Evolutionary conservation across 2,113 vertebrate genomes (phyloP).

Genomic region (Elanoides forficatus): DNA sequence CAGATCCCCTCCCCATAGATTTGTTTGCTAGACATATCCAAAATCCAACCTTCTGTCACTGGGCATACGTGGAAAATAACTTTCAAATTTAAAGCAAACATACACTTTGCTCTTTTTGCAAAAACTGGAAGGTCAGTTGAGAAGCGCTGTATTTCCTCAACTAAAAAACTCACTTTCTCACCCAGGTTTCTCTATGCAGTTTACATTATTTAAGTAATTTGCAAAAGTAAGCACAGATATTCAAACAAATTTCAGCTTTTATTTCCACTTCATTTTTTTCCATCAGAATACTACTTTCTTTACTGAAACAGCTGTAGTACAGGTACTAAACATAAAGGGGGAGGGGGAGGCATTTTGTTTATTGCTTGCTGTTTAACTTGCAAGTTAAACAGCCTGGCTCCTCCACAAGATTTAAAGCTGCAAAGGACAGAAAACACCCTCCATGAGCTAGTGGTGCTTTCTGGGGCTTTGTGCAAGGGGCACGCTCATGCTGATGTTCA

Average conservation of each 20-base stretch:
- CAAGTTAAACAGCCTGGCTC: not conserved
- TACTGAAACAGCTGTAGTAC: not conserved
- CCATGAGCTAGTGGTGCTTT: not conserved
- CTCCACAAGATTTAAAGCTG: not conserved
- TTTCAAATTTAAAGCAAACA: slow-evolving; percentile 25
- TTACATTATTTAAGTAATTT: not conserved
- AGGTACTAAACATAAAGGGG: not conserved
- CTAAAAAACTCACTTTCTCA: not conserved
- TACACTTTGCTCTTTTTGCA: not conserved
- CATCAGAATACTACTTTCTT: not conserved
- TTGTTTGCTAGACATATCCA: not conserved
- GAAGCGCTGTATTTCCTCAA: not conserved
- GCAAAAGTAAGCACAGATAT: not conserved
- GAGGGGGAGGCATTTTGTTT: not conserved
- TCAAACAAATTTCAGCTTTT: not conserved
- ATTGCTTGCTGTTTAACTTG: not conserved
- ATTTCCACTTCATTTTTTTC: not conserved
- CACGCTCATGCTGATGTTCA: fast-evolving
- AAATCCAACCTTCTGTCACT: not conserved
- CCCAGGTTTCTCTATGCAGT: not conserved
- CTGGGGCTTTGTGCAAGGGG: not conserved
- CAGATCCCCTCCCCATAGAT: not conserved
- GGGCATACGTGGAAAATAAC: not conserved
- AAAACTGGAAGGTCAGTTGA: not conserved
- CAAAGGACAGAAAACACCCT: not conserved